Conservation (phyloP, 1,140 invertebrate species). For the Periplaneta americana region DNA sequence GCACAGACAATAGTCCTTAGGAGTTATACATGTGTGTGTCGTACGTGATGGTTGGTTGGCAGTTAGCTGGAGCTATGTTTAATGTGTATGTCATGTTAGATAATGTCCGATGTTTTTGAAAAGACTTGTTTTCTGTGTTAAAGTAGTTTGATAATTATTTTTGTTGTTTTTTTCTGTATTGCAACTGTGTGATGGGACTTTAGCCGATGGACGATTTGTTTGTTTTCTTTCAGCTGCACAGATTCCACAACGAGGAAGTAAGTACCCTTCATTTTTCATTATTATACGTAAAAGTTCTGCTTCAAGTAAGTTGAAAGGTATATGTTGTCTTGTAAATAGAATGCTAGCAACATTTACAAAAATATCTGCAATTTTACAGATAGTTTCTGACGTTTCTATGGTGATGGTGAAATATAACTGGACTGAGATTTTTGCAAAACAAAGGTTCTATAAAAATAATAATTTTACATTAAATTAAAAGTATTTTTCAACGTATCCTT, state of each 20-base stretch:
- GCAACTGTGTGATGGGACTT: conserved; percentile 16
- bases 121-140: conserved; percentile 12
- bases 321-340: neutral
- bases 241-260: conserved; percentile 81
- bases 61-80: neutral
- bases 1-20: neutral
- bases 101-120: conserved; percentile 1
- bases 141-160: neutral
- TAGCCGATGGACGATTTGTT: conserved; percentile 42
- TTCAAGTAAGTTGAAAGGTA: neutral
- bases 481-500: too few species aligned
- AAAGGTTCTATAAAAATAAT: too few species aligned
- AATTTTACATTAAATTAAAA: too few species aligned
- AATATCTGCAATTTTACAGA: neutral
- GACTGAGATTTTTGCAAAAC: too few species aligned
- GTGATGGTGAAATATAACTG: too few species aligned
- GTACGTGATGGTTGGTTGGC: neutral
- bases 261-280: conserved; percentile 45
- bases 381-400: neutral
- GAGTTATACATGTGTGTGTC: neutral
- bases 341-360: too few species aligned
- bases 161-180: conserved; percentile 4
- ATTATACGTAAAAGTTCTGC: neutral
- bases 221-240: conserved; percentile 75
- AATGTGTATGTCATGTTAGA: conserved; percentile 7